A percentile compares a stretch with the other conserved stretches of the same genome.
phyloP scores from a whole-genome alignment of 2,888 invertebrate species.

The Drosophila emarginata region DNA sequence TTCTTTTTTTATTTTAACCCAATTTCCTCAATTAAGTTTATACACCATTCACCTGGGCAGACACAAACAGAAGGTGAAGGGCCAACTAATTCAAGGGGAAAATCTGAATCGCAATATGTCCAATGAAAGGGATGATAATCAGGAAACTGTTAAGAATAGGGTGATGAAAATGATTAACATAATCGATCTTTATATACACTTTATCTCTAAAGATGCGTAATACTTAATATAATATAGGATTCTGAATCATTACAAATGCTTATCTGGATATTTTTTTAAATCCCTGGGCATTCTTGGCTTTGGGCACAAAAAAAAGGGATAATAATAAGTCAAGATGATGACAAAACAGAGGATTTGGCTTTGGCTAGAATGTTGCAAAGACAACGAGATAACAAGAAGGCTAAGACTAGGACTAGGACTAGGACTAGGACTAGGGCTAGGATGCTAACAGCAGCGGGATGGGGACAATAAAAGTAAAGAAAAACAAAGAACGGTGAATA shows the following conservation, averaged over 20 bases:
- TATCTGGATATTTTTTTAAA: too few relatives aligned
- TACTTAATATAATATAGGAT: too few relatives aligned
- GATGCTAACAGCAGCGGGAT: slow-evolving; percentile 31
- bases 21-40: slow-evolving; percentile 79
- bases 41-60: slow-evolving; percentile 65
- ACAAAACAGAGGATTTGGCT: slow-evolving; percentile 19
- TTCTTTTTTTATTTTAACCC: slow-evolving; percentile 65
- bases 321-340: slow-evolving; percentile 24
- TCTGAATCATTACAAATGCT: too few relatives aligned
- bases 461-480: slow-evolving; percentile 14
- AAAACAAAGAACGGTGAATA: slow-evolving; percentile 9
- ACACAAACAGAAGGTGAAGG: slow-evolving; percentile 24
- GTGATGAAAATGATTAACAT: too few relatives aligned
- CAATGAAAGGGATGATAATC: slow-evolving; percentile 23
- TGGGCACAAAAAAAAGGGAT: slow-evolving; percentile 29
- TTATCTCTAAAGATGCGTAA: too few relatives aligned
- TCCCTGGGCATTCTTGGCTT: background rate
- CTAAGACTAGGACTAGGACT: slow-evolving; percentile 38
- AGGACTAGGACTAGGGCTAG: slow-evolving; percentile 36
- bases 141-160: background rate
- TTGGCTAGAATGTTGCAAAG: slow-evolving; percentile 6
- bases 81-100: slow-evolving; percentile 20
- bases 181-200: too few relatives aligned
- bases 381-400: slow-evolving; percentile 20
- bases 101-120: too few relatives aligned